Conservation (phyloP, 2,888 invertebrate genomes). For the Leucozona laternaria region DNA sequence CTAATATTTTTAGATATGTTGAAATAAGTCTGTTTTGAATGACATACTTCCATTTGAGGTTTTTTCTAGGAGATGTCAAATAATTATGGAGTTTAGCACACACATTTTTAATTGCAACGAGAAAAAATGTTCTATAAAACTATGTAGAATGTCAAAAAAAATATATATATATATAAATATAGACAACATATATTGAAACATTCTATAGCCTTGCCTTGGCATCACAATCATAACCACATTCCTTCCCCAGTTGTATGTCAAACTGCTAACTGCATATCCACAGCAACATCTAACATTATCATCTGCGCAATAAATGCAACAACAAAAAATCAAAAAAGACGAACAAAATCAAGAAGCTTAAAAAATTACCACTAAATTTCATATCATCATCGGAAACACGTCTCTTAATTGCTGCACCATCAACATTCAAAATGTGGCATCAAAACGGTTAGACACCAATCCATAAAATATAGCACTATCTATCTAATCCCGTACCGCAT, state of each 20-base stretch:
- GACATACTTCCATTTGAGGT: background rate
- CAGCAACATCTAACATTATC: background rate
- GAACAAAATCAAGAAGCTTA: conserved; percentile 20
- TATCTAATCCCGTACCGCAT: conserved; percentile 26
- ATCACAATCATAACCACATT: conserved; percentile 62
- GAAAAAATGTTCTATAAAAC: conserved; percentile 9
- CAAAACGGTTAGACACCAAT: conserved; percentile 51
- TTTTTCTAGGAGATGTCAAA: background rate
- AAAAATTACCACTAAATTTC: conserved; percentile 48
- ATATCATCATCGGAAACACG: conserved; percentile 53
- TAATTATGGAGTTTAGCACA: background rate
- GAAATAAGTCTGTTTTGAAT: background rate
- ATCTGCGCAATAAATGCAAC: conserved; percentile 17
- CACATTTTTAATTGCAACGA: background rate
- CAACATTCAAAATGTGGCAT: conserved; percentile 47
- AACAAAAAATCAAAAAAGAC: background rate
- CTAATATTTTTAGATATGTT: background rate
- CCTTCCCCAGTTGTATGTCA: conserved; percentile 37
- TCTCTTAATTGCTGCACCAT: conserved; percentile 58
- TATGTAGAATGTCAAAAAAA: conserved; percentile 7
- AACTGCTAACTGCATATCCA: conserved; percentile 55
- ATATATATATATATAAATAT: background rate
- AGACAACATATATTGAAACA: conserved; percentile 21
- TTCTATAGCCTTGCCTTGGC: conserved; percentile 45
- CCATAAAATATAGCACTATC: conserved; percentile 35